Conservation (phyloP, 2,113 vertebrate genomes). For the Phylloscopus trochilus region DNA sequence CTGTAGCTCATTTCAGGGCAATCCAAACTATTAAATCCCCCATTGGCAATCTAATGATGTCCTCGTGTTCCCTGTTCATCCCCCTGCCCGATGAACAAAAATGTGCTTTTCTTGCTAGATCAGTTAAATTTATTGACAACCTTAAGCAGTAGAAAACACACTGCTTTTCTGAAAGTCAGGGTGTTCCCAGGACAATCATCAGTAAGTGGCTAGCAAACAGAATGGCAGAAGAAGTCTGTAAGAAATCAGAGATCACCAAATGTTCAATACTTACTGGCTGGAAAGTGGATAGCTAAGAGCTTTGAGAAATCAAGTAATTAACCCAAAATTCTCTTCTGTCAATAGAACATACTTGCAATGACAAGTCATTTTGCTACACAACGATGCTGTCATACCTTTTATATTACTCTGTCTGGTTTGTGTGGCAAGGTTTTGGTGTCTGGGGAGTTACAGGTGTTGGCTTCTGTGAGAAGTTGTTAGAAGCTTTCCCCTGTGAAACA, state of each 20-base stretch:
- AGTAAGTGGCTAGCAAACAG: background rate
- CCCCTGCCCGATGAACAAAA: background rate
- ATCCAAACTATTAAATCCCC: background rate
- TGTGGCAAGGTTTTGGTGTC: background rate
- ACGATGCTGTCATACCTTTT: background rate
- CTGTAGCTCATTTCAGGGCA: background rate
- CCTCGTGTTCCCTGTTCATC: background rate
- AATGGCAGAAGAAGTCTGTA: background rate
- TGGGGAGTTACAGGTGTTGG: too few species aligned
- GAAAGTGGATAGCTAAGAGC: background rate
- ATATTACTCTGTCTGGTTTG: background rate
- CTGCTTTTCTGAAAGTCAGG: background rate
- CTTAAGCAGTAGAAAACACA: conserved; percentile 41
- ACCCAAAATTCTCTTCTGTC: conserved; percentile 18
- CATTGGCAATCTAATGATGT: background rate
- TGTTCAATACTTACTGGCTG: background rate
- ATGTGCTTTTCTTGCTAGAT: background rate
- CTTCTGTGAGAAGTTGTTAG: background rate
- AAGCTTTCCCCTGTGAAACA: background rate
- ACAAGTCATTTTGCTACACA: background rate
- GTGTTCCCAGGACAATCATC: background rate
- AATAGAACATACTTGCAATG: background rate
- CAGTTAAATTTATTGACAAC: conserved; percentile 49
- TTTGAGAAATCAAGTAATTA: conserved; percentile 42
- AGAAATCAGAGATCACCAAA: background rate